phyloP scores from a whole-genome alignment of 2,797 vertebrate genomes.

The Pterois miles region DNA sequence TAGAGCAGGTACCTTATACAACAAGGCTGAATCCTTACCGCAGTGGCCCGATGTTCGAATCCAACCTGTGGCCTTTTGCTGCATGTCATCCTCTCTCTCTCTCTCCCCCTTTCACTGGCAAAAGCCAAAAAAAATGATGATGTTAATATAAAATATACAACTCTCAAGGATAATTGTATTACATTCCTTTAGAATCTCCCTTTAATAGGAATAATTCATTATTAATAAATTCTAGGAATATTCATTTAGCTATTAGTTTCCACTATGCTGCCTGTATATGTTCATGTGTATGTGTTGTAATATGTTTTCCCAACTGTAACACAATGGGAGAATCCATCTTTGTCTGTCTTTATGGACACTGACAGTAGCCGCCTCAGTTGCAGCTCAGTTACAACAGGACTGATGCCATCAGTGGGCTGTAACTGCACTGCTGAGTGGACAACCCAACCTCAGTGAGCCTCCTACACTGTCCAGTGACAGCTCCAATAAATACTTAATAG shows the following conservation, averaged over 20 bases:
- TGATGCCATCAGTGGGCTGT: constrained; percentile 1
- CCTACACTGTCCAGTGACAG: constrained; percentile 33
- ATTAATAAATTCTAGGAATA: not conserved
- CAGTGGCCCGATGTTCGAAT: no score
- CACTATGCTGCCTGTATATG: not conserved
- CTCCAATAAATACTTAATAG: constrained; percentile 55
- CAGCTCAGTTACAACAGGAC: not conserved
- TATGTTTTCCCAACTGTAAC: not conserved
- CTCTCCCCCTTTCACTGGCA: no score
- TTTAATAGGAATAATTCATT: not conserved
- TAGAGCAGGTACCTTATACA: no score
- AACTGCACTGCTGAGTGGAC: constrained; percentile 25
- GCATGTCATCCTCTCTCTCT: no score
- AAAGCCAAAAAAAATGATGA: no score
- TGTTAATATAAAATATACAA: not conserved
- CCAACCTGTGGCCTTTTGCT: no score
- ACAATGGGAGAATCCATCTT: not conserved
- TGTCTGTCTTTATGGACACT: not conserved
- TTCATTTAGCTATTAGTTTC: not conserved
- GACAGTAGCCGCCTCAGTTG: constrained; percentile 12
- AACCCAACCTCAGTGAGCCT: constrained; percentile 21
- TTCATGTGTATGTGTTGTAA: no score
- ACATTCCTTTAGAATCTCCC: not conserved
- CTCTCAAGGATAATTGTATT: not conserved
- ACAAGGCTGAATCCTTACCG: no score